A percentile compares a stretch with the other conserved stretches of the same genome.
Evolutionary conservation across 2,113 vertebrate species (phyloP).

Genomic region (Hemicordylus capensis): DNA sequence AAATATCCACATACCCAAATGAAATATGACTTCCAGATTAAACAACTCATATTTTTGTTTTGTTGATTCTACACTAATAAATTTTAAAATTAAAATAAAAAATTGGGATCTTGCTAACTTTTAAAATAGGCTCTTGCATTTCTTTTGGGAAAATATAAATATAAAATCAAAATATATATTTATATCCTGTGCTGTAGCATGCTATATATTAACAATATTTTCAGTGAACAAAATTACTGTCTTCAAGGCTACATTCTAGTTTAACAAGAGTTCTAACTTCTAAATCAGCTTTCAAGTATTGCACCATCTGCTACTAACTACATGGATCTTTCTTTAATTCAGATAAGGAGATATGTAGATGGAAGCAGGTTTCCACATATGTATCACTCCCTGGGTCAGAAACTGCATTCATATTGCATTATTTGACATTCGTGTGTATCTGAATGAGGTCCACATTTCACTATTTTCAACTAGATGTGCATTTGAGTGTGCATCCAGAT

Average conservation of each 20-base stretch:
- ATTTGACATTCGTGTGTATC: background rate
- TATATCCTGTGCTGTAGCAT: no score
- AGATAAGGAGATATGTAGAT: background rate
- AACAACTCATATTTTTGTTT: background rate
- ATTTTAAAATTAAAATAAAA: slow-evolving; percentile 27
- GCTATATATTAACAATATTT: slow-evolving; percentile 23
- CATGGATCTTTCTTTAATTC: background rate
- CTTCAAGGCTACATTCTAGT: background rate
- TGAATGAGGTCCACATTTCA: background rate
- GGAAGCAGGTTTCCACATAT: background rate
- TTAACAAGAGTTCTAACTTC: background rate
- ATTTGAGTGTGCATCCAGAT: background rate
- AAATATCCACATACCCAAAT: background rate
- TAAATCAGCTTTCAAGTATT: background rate
- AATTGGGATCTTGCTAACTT: background rate
- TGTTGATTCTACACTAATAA: background rate
- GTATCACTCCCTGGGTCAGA: background rate
- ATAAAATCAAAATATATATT: background rate
- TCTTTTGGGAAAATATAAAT: background rate
- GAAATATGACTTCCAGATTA: background rate
- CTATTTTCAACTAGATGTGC: background rate
- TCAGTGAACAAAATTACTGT: slow-evolving; percentile 26
- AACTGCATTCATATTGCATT: background rate
- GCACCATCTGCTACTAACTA: background rate
- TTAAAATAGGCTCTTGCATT: background rate